phyloP scores from a whole-genome alignment of 2,888 invertebrate genomes.

The Epistrophe grossulariae region DNA sequence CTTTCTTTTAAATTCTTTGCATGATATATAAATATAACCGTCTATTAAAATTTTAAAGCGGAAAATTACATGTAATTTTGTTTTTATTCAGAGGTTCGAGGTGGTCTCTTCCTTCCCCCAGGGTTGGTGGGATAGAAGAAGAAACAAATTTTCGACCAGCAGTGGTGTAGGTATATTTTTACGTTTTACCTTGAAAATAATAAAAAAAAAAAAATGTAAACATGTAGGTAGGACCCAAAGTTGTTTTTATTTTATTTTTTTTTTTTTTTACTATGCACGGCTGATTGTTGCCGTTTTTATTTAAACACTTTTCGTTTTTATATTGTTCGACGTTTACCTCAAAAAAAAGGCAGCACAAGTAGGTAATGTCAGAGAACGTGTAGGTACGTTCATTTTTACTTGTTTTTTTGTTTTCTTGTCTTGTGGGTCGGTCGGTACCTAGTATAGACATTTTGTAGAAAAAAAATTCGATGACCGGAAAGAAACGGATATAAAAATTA shows the following conservation, averaged over 20 bases:
- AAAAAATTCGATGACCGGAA: constrained; percentile 67
- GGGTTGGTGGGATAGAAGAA: background rate
- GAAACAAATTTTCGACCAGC: constrained; percentile 38
- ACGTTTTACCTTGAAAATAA: constrained; percentile 56
- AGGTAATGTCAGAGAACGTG: constrained; percentile 45
- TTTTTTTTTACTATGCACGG: constrained; percentile 55
- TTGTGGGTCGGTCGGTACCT: constrained; percentile 13
- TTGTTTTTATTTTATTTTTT: constrained; percentile 6
- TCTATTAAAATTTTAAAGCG: constrained; percentile 74
- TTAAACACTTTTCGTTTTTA: constrained; percentile 57
- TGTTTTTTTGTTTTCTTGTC: constrained; percentile 17
- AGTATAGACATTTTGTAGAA: constrained; percentile 25
- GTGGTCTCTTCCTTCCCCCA: background rate
- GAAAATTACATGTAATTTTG: constrained; percentile 75
- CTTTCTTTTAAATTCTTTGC: constrained; percentile 61
- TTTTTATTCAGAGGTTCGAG: constrained; percentile 33
- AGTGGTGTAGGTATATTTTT: constrained; percentile 22
- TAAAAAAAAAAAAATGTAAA: background rate
- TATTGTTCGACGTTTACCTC: constrained; percentile 48
- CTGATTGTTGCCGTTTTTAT: constrained; percentile 68
- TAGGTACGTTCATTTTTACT: constrained; percentile 25
- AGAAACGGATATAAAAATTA: constrained; percentile 70
- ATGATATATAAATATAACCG: constrained; percentile 53
- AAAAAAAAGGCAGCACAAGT: constrained; percentile 26
- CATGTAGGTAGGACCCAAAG: background rate